Percentiles rank a stretch among this genome's conserved stretches.
Evolutionary conservation across 2,888 invertebrate genomes (phyloP).

Genomic region (Leptopilina syphax): DNA sequence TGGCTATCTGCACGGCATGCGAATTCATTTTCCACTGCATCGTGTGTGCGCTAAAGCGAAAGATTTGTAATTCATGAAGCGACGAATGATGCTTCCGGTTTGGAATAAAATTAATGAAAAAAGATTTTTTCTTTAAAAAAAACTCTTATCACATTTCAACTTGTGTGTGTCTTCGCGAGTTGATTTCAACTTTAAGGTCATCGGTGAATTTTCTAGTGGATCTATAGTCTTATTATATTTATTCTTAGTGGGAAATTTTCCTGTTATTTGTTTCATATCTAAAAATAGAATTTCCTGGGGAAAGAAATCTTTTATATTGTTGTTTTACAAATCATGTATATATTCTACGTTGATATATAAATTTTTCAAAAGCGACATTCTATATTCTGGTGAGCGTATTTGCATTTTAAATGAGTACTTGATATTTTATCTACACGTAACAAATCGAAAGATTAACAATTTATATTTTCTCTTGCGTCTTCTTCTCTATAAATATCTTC

Average conservation of each 20-base stretch:
- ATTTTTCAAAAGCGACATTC: background rate
- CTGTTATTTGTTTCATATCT: background rate
- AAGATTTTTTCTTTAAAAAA: background rate
- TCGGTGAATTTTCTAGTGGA: constrained; percentile 7
- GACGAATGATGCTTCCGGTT: constrained; percentile 51
- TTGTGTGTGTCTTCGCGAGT: too few species aligned
- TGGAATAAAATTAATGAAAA: constrained; percentile 32
- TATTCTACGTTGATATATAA: background rate
- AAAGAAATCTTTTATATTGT: background rate
- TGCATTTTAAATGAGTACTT: constrained; percentile 7
- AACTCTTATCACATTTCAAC: constrained; percentile 16
- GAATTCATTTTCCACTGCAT: constrained; percentile 35
- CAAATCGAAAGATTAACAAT: background rate
- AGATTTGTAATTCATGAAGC: constrained; percentile 57
- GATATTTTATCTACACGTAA: background rate
- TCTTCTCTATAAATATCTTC: too few species aligned
- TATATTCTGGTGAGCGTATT: constrained; percentile 9
- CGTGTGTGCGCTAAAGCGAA: constrained; percentile 41
- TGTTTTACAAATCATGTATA: too few species aligned
- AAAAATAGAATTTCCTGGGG: constrained; percentile 12
- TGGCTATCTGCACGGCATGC: constrained; percentile 26
- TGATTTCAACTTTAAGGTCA: background rate
- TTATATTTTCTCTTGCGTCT: too few species aligned
- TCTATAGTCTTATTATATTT: background rate
- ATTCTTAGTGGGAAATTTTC: constrained; percentile 1